Conservation (phyloP, 2,113 vertebrate genomes). For the Menidia beryllina region DNA sequence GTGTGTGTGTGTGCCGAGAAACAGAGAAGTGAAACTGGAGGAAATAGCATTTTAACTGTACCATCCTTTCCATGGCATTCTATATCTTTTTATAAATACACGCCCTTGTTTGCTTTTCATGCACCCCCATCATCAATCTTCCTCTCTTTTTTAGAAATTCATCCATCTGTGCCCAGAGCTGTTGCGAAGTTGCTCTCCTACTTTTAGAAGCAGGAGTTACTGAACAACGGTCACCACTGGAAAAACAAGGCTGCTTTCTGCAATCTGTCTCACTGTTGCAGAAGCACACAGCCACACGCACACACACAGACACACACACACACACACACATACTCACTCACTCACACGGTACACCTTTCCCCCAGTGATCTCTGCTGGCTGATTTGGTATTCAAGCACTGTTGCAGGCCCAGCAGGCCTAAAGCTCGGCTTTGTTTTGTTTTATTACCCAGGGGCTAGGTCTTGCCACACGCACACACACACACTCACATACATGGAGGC, state of each 20-base stretch:
- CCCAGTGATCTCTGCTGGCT: slow-evolving; percentile 70
- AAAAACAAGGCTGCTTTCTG: slow-evolving; percentile 54
- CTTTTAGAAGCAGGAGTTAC: slow-evolving; percentile 71
- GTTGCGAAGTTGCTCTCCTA: slow-evolving; percentile 68
- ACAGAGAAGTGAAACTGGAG: slow-evolving; percentile 77
- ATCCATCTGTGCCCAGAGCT: slow-evolving; percentile 65
- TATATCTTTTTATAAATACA: slow-evolving; percentile 69
- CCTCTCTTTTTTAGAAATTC: slow-evolving; percentile 54
- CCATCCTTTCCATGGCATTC: slow-evolving; percentile 15
- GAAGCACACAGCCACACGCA: slow-evolving; percentile 40
- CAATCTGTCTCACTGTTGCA: slow-evolving; percentile 44
- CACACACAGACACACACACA: slow-evolving; percentile 32
- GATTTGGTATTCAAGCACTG: slow-evolving; percentile 79
- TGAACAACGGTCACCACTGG: slow-evolving; percentile 67
- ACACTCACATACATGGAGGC: slow-evolving; percentile 14
- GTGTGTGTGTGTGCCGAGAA: slow-evolving; percentile 25
- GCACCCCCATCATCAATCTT: slow-evolving; percentile 54
- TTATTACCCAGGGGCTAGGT: slow-evolving; percentile 78
- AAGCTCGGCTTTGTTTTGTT: slow-evolving; percentile 82
- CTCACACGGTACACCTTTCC: slow-evolving; percentile 49
- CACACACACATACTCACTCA: slow-evolving; percentile 29
- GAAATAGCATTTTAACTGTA: slow-evolving; percentile 71
- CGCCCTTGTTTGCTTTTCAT: slow-evolving; percentile 45
- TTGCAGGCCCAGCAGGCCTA: slow-evolving; percentile 73
- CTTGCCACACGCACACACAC: slow-evolving; percentile 52